Evolutionary conservation across 2,888 invertebrate genomes (phyloP), one percentile per base, ranked within the genome.

Genomic region (Sarcophaga subvicina): DNA sequence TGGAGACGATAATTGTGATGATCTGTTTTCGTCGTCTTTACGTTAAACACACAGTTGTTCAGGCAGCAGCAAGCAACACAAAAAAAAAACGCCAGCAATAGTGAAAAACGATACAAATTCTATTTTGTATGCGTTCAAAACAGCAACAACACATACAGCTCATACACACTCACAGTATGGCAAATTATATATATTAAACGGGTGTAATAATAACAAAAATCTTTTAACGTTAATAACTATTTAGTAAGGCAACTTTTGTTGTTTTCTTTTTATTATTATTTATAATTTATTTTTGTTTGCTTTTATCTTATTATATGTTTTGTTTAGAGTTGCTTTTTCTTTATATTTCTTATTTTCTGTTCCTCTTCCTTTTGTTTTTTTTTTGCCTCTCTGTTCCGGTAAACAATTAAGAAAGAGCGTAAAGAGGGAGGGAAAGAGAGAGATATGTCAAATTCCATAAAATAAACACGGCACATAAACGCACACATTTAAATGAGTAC

Each of bases 181-280:
- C 4, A 14, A 64, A 71, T 14, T 14, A 62, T 49, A 78, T 70
- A 78, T 79, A 81, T 87, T 70, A 78, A 81, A 81, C 85, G 81
- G 78, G 78, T 85, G 79, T 81, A 84, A 87, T 81, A 86, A 80
- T 62, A 78, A 84, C 72, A 78, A 83, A 80, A 67, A 78, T 83
- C 71, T 86, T 54, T 54, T 77, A 86, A 84, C 81, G 84, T 71
- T 87, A 78, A 79, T 83, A 62, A 87, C 80, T 83, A 77, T 82
- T 79, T 71, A 71, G 59, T 75, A 75, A 78, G 60, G 75, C 78
- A 71, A 60, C 75, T 22, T 14, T 14, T 75, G 37, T 62, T 69
- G 70, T 27, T 14, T 79, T 71, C 45, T 70, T 69, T 37, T 37
- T 37, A 72, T 67, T 22, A 10, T 67, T 54, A 70, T 70, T 67